A percentile compares a stretch with the other conserved stretches of the same genome.
Conservation (phyloP, 2,888 invertebrate species). For the Polietes domitor region DNA sequence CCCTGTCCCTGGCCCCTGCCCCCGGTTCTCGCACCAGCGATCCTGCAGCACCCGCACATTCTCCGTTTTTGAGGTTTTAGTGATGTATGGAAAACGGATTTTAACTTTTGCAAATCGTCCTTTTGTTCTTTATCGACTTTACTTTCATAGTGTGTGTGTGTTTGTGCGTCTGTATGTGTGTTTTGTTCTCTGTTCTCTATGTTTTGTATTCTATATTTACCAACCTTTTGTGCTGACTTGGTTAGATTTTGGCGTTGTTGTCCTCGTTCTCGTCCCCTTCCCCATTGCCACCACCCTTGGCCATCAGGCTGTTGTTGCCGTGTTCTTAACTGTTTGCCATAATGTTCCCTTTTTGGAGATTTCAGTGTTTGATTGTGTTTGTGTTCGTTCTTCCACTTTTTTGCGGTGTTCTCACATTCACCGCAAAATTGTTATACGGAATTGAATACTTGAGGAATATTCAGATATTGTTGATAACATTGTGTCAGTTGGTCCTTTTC, state of each 20-base stretch:
- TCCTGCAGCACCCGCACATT: background rate
- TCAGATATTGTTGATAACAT: constrained; percentile 24
- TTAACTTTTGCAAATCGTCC: constrained; percentile 48
- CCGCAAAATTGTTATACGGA: constrained; percentile 20
- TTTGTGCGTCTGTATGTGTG: background rate
- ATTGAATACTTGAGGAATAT: constrained; percentile 38
- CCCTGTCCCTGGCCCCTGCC: background rate
- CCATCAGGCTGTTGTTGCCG: background rate
- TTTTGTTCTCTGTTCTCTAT: background rate
- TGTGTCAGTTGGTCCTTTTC: background rate
- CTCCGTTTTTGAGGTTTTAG: constrained; percentile 17
- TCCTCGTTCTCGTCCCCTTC: constrained; percentile 22
- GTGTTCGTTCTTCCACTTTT: background rate
- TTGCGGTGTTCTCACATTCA: background rate
- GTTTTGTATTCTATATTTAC: constrained; percentile 43
- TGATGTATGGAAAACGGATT: constrained; percentile 48
- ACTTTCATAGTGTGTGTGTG: background rate
- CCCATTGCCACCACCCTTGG: too few relatives aligned
- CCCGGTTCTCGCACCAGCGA: background rate
- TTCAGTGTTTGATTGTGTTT: constrained; percentile 27
- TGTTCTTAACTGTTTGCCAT: constrained; percentile 17
- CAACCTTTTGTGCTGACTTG: constrained; percentile 58
- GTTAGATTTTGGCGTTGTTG: background rate
- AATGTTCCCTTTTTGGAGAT: constrained; percentile 35
- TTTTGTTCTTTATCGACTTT: constrained; percentile 46